A percentile compares a stretch with the other conserved stretches of the same genome.
Conservation (phyloP, 2,113 vertebrate species). For the Nestor notabilis region DNA sequence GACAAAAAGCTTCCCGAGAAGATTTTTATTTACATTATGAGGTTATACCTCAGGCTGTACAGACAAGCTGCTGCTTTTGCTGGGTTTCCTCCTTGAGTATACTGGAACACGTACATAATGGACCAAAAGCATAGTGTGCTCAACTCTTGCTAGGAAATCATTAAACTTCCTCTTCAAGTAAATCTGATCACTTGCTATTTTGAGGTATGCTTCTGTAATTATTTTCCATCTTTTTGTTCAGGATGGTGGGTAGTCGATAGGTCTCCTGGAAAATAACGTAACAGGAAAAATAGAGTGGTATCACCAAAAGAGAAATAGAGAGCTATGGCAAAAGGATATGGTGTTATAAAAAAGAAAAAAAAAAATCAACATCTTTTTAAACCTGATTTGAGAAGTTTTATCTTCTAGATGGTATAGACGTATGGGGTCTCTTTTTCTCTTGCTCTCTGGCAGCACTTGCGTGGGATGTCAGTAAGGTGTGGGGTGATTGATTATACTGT, state of each 20-base stretch:
- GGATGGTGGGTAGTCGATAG: neutral
- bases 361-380: neutral
- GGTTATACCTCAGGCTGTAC: neutral
- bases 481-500: neutral
- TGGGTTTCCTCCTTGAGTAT: neutral
- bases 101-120: neutral
- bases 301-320: neutral
- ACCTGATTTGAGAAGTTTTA: neutral
- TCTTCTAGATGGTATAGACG: neutral
- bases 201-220: neutral
- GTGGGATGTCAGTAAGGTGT: neutral
- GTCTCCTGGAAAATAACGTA: neutral
- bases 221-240: neutral
- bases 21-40: slow-evolving; percentile 10
- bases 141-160: neutral
- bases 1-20: slow-evolving; percentile 6
- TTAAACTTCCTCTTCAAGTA: neutral
- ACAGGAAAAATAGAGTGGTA: neutral
- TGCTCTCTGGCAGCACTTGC: neutral
- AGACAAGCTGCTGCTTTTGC: neutral
- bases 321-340: neutral
- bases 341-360: neutral
- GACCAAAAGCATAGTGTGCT: neutral
- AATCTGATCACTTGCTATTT: neutral
- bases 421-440: neutral